phyloP scores from a whole-genome alignment of 2,797 vertebrate species.

The Enteromius unitaeniatus region DNA sequence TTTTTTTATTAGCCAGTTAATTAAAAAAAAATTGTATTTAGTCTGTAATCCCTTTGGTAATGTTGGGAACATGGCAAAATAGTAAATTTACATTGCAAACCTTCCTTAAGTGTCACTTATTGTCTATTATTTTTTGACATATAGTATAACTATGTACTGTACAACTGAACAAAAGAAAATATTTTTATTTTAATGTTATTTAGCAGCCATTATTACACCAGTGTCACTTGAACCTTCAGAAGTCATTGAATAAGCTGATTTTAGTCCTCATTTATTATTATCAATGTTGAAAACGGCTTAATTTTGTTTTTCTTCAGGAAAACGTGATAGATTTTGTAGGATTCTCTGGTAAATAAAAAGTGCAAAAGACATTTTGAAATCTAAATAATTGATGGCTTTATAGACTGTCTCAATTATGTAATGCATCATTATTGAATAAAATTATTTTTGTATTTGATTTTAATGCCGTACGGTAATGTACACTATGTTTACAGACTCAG shows the following conservation, averaged over 20 bases:
- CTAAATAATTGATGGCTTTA: background rate
- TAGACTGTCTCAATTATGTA: background rate
- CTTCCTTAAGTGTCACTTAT: background rate
- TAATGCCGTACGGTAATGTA: background rate
- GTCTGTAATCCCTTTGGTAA: background rate
- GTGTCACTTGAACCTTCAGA: background rate
- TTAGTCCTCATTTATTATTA: background rate
- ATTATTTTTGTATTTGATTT: background rate
- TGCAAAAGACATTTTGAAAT: background rate
- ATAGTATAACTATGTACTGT: background rate
- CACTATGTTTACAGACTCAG: background rate
- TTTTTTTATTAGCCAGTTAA: background rate
- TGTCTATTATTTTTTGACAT: background rate
- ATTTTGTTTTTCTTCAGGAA: too few species aligned
- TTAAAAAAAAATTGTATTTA: background rate
- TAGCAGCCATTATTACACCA: background rate
- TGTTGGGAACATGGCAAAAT: background rate
- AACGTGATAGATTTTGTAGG: too few species aligned
- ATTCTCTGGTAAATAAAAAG: background rate
- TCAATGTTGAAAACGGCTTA: background rate
- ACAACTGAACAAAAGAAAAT: background rate
- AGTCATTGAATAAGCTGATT: background rate
- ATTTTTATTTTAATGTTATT: background rate
- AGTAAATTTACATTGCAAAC: background rate
- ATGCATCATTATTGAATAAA: background rate